Percentiles rank a stretch among this genome's conserved stretches.
Conservation (phyloP, 1,140 invertebrate species). For the Leucophenga varia region DNA sequence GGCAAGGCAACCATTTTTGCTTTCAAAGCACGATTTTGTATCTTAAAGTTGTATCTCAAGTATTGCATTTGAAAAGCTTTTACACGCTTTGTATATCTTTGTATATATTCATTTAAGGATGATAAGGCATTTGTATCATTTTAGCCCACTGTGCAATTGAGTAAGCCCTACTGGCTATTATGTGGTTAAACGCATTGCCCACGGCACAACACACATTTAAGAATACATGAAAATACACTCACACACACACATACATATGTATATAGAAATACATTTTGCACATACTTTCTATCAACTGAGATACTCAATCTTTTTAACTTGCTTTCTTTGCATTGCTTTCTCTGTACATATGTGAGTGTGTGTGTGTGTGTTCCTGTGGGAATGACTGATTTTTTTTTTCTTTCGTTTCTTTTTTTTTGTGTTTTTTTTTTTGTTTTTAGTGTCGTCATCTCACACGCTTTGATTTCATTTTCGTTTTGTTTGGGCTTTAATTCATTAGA, state of each 20-base stretch:
- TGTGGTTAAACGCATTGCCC: conserved; percentile 36
- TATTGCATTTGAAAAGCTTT: no score
- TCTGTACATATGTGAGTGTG: conserved; percentile 5
- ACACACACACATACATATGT: background rate
- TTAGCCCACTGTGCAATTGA: conserved; percentile 20
- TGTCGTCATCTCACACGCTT: no score
- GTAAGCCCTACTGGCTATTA: conserved; percentile 31
- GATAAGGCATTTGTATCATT: no score
- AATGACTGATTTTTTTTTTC: no score
- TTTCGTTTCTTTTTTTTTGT: conserved; percentile 8
- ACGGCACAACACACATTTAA: background rate
- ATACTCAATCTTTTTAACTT: no score
- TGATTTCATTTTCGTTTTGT: no score
- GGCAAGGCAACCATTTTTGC: conserved; percentile 21
- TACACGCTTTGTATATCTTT: no score
- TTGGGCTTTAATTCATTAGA: conserved; percentile 38
- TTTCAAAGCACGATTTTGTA: no score
- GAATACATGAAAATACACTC: background rate
- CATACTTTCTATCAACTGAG: conserved; percentile 24
- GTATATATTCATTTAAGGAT: no score
- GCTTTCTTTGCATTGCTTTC: conserved; percentile 16
- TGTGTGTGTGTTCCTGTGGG: conserved; percentile 24
- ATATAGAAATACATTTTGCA: conserved; percentile 30
- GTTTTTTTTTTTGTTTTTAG: conserved; percentile 9
- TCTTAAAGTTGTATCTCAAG: no score